Evolutionary conservation across 2,113 vertebrate species (phyloP).

Genomic region (Aptenodytes patagonicus): DNA sequence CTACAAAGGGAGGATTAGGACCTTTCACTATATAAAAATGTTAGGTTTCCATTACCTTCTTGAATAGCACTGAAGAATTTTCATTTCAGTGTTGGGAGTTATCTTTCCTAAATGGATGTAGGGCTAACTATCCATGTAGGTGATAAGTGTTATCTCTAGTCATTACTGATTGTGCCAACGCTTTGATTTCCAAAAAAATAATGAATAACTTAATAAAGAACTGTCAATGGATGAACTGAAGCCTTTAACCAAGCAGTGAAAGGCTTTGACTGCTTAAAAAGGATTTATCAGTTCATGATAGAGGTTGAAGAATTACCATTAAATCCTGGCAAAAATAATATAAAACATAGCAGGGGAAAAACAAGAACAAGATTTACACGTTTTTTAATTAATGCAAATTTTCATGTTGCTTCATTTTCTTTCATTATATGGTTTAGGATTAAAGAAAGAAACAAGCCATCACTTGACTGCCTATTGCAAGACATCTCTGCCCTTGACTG

Average conservation of each 20-base stretch:
- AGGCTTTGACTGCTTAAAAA: conserved; percentile 53
- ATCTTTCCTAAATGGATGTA: conserved; percentile 54
- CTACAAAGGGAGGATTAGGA: conserved; percentile 41
- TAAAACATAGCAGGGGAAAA: background rate
- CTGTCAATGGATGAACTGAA: background rate
- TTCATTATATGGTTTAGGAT: conserved; percentile 46
- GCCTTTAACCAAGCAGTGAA: conserved; percentile 8
- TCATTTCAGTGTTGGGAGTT: conserved; percentile 4
- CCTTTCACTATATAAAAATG: conserved; percentile 51
- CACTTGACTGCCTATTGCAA: conserved; percentile 64
- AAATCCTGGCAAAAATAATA: conserved; percentile 29
- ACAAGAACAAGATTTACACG: background rate
- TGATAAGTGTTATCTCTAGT: conserved; percentile 53
- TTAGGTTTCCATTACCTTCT: conserved; percentile 33
- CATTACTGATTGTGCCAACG: conserved; percentile 47
- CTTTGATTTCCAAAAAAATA: conserved; percentile 64
- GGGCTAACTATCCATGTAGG: conserved; percentile 43
- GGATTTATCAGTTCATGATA: conserved; percentile 50
- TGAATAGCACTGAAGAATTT: conserved; percentile 44
- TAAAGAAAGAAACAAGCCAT: conserved; percentile 63
- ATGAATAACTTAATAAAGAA: conserved; percentile 57
- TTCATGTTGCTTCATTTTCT: conserved; percentile 63
- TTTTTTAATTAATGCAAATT: conserved; percentile 46
- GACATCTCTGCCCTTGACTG: conserved; percentile 63
- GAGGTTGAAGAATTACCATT: conserved; percentile 37